Evolutionary conservation across 2,888 invertebrate species (phyloP), one percentile per base, ranked within the genome.

Genomic region (Scaeva pyrastri): DNA sequence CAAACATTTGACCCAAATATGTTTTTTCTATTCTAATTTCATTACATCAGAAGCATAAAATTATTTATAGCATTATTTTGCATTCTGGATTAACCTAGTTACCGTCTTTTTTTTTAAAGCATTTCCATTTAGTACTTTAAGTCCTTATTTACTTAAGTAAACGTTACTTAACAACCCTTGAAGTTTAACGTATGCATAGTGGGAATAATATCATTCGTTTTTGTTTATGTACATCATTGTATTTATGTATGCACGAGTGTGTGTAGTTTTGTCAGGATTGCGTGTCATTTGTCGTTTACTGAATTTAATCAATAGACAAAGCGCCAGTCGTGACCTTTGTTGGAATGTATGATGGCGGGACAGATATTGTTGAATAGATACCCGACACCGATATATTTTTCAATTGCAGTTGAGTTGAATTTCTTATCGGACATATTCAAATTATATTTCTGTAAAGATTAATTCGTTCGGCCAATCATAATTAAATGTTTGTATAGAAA

Each of bases 381-480:
- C 50, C 45, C 45, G 8, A 3, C n/a, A n/a, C 8, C 5, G n/a
- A 56, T 62, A 14, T 45, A 70, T 55, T 50, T n/a, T n/a, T n/a
- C n/a, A n/a, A n/a, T n/a, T n/a, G n/a, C n/a, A n/a, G n/a, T n/a
- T n/a, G n/a, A 43, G 12, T 50, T 4, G 36, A 5, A n/a, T 68
- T 74, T 66, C 58, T 71, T 52, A 80, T 80, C 60, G 36, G 58
- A 31, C 41, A 39, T 80, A 85, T 85, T 80, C 75, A 80, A 85
- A 85, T 80, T 52, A 68, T 21, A 26, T 58, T 56, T 41, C 14
- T 19, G 23, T 64, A 62, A 12, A 55, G 5, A 7, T 62, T 58
- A 74, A 74, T 84, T 74, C 62, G 71, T 84, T 74, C 55, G 43
- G 64, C 74, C 66, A 48, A 71, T 72, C 68, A 73, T 62, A 60